phyloP scores from a whole-genome alignment of 1,140 invertebrate species.

The Mya arenaria region DNA sequence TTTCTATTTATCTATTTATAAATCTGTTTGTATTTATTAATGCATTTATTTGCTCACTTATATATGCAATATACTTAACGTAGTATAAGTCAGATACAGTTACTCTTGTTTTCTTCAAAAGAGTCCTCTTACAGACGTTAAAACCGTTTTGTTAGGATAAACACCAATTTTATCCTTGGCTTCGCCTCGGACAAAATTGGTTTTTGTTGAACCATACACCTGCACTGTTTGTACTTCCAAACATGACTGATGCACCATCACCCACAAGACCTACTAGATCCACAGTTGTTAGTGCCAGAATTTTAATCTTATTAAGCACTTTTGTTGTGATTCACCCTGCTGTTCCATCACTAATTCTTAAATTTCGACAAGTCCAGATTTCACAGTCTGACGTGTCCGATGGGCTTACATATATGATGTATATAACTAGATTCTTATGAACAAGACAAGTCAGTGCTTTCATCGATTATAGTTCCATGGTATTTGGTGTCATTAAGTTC shows the following conservation, averaged over 20 bases:
- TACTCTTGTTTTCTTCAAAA: too few species aligned
- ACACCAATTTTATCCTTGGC: too few species aligned
- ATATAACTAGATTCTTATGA: constrained; percentile 23
- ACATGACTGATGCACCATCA: constrained; percentile 32
- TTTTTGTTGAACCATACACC: not conserved
- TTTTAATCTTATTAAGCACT: not conserved
- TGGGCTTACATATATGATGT: constrained; percentile 7
- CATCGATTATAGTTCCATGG: constrained; percentile 5
- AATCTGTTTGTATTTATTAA: too few species aligned
- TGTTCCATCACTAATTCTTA: constrained; percentile 9
- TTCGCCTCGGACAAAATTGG: not conserved
- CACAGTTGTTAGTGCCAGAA: not conserved
- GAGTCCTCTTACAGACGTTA: too few species aligned
- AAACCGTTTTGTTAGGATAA: too few species aligned
- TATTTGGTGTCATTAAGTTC: not conserved
- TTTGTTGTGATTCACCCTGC: constrained; percentile 1
- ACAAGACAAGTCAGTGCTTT: constrained; percentile 8
- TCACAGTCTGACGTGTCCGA: not conserved
- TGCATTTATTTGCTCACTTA: too few species aligned
- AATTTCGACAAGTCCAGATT: not conserved
- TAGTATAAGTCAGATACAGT: too few species aligned
- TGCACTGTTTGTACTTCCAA: constrained; percentile 1
- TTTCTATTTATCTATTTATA: too few species aligned
- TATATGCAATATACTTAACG: too few species aligned
- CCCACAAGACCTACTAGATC: constrained; percentile 3